A percentile compares a stretch with the other conserved stretches of the same genome.
Conservation (phyloP, 1,140 invertebrate genomes). For the Caenorhabditis brenneri region DNA sequence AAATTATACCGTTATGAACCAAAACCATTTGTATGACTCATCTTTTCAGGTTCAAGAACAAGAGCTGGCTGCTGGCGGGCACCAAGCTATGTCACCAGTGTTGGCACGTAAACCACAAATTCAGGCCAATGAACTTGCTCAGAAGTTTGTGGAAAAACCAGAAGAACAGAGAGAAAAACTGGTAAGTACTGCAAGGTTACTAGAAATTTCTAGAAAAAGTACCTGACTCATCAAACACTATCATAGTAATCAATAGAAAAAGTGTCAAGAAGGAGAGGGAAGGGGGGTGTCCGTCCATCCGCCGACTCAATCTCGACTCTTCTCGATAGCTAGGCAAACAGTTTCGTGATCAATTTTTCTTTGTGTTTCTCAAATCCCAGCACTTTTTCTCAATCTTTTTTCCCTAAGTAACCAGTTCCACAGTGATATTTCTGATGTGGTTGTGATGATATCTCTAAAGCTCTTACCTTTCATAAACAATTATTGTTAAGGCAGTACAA, state of each 20-base stretch:
- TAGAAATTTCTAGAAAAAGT: background rate
- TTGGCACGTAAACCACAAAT: slow-evolving; percentile 38
- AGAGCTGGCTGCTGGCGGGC: slow-evolving; percentile 5
- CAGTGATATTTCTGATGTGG: background rate
- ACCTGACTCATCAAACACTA: no score
- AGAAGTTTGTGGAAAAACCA: slow-evolving; percentile 48
- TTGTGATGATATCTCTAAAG: no score
- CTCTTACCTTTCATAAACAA: no score
- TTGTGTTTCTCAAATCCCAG: background rate
- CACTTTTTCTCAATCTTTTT: background rate
- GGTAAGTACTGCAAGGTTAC: background rate
- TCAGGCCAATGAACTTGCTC: slow-evolving; percentile 33
- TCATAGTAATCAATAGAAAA: slow-evolving; percentile 12
- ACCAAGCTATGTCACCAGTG: background rate
- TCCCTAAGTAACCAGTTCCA: no score
- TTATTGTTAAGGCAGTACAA: background rate
- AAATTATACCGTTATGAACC: no score
- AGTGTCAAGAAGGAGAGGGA: background rate
- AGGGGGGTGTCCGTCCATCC: background rate
- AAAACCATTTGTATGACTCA: no score
- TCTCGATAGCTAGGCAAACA: slow-evolving; percentile 6
- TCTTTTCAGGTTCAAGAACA: slow-evolving; percentile 44
- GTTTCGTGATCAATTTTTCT: background rate
- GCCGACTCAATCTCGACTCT: background rate
- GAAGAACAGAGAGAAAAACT: slow-evolving; percentile 9